These are phyloP conservation scores for Globia sparganii DNA, from an alignment of 2,888 invertebrate genomes.

Conservation along the genomic window DNA sequence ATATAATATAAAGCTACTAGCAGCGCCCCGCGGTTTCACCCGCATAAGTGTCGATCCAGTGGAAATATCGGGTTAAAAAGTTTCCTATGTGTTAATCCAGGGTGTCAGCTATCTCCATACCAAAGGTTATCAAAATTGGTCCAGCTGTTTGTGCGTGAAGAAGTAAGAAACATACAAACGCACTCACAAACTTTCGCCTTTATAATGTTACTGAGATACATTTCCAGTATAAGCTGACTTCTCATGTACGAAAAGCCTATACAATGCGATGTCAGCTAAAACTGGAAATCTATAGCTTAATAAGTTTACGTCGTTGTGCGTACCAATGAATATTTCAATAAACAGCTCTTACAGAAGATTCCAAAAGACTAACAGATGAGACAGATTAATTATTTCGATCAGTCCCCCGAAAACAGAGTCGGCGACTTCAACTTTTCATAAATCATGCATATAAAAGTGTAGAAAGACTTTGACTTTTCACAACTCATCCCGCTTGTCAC, in stretches of 20 bases:
- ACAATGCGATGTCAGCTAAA: background rate
- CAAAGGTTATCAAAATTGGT: no score
- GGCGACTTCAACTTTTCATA: background rate
- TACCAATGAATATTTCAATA: background rate
- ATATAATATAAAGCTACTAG: background rate
- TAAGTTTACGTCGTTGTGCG: background rate
- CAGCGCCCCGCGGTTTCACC: no score
- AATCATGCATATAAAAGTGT: background rate
- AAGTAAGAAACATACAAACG: no score
- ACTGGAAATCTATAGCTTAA: background rate
- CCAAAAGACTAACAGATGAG: no score
- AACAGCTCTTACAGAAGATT: background rate
- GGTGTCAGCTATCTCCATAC: no score
- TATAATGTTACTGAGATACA: no score
- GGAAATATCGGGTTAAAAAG: no score
- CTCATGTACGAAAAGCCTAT: background rate
- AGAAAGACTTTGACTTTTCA: background rate
- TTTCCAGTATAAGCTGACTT: background rate
- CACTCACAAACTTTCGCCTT: no score
- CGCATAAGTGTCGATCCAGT: no score
- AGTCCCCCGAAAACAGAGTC: background rate
- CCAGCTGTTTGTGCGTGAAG: no score
- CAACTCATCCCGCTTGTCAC: background rate
- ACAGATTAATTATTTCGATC: background rate
- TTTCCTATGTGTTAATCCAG: no score